Conservation (phyloP, 2,113 vertebrate genomes). For the Gasterosteus aculeatus region DNA sequence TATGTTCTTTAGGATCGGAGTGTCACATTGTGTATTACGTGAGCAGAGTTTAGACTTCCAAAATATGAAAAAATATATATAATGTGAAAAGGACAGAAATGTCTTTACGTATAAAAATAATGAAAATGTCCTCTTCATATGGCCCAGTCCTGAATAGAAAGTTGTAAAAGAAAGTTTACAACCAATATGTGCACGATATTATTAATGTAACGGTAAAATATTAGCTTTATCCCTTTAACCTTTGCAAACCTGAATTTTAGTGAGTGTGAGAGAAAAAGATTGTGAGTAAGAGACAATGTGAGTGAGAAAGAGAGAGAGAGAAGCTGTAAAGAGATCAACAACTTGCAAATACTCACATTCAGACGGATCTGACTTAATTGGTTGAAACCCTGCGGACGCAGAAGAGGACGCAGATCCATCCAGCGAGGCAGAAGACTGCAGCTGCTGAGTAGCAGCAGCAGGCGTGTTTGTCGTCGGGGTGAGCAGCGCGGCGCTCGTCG, state of each 20-base stretch:
- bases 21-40: neutral
- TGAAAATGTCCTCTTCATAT: no score
- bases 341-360: slow-evolving; percentile 84
- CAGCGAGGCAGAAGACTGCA: slow-evolving; percentile 93
- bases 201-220: neutral
- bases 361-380: slow-evolving; percentile 89
- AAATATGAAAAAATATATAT: neutral
- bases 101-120: neutral
- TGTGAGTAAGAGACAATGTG: no score
- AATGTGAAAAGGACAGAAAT: neutral
- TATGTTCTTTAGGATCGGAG: neutral
- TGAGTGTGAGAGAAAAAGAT: neutral
- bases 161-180: neutral
- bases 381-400: slow-evolving; percentile 88
- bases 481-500: slow-evolving; percentile 49
- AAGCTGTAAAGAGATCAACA: neutral
- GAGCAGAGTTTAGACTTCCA: no score
- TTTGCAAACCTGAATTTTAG: neutral
- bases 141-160: neutral
- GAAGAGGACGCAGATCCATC: slow-evolving; percentile 86
- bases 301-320: neutral
- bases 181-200: neutral
- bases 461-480: slow-evolving; percentile 62
- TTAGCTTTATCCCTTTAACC: neutral
- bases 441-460: slow-evolving; percentile 82